Base-by-base conservation (phyloP, 2,113 vertebrate species). In the Sebastes fasciatus region DNA sequence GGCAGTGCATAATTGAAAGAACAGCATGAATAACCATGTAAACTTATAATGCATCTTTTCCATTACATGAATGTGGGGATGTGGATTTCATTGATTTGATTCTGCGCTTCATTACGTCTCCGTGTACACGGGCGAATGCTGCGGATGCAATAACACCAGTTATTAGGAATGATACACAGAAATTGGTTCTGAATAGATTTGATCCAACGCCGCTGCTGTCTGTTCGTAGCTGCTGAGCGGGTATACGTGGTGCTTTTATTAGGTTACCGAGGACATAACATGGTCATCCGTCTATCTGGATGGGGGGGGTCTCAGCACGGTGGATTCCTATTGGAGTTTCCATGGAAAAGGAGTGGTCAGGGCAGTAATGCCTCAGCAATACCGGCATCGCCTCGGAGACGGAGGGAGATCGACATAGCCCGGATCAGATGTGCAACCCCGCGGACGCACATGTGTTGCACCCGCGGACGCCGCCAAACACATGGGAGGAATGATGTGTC, bases 21-120 rank as follows among this genome's bases (percentile, higher is more conserved):
- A 43, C 83, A 76, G 79, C 76, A 77, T 85, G 66, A 91, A 87
- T 89, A 92, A 88, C 46, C 76, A 64, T 79, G 86, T 88, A 81
- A 88, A 88, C 71, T 45, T 69, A 48, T 57, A 82, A 86, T 82
- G 70, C 70, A 72, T 85, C 48, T 86, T 85, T 77, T 86, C 74
- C 72, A 84, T 88, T 77, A 88, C 73, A 84, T 87, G 80, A 80
- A 77, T 89, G 87, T 89, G 87, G 82, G 75, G 51, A 70, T 70
- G 68, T 34, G 80, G 68, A 89, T 88, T 80, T 88, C 79, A 80
- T 82, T 91, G 88, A 87, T 91, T 91, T 74, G 70, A 91, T 90
- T 84, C 69, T 54, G 34, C 2, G 40, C 72, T 91, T 89, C 76
- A 86, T 91, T 92, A 82, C 87, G 84, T 89, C 78, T 74, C 80